Base-by-base conservation (phyloP, 2,888 invertebrate species). In the Lamproptera curius region DNA sequence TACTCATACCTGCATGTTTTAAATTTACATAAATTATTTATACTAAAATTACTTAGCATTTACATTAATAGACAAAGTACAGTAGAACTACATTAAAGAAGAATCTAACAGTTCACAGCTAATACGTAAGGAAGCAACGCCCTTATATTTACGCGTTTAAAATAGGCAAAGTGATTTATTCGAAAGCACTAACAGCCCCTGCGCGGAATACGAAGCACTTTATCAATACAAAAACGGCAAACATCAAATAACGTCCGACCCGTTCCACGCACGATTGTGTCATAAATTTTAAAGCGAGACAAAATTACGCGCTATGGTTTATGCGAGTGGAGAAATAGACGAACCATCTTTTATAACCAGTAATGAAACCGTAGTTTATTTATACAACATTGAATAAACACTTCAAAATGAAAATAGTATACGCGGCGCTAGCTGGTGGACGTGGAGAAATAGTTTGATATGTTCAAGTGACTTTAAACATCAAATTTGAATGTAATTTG, bases 301-400 rank as follows among this genome's bases (percentile, higher is more conserved):
- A 38, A 42, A 42, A 47, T 38, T 42, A 46, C 44, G 16, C 40
- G 42, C 40, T 41, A 42, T 47, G 17, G 45, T 46, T 37, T 40
- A 40, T 33, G 20, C 8, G 37, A 17, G 16, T 13, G 23, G 28
- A 31, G 38, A 42, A 52, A 31, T 28, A 40, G 36, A 28, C 36
- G 31, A 3, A 14, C 31, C 34, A 16, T 37, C 34, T 42, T 23
- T 47, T 37, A 43, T 39, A 43, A 38, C 28, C 16, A 17, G 38
- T 16, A 34, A 43, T 43, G 37, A 39, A 39, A 49, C 23, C 16
- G 31, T 23, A 37, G 0, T 37, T 37, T 34, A 42, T 48, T 41
- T 46, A 36, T 37, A 16, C n/a, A 20, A 8, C 2, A 17, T 17
- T 31, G 31, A 46, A 42, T 41, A 41, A 42, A 37, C 2, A 28